Evolutionary conservation across 2,797 vertebrate genomes (phyloP), one percentile per base, ranked within the genome.

Genomic region (Cygnus olor): DNA sequence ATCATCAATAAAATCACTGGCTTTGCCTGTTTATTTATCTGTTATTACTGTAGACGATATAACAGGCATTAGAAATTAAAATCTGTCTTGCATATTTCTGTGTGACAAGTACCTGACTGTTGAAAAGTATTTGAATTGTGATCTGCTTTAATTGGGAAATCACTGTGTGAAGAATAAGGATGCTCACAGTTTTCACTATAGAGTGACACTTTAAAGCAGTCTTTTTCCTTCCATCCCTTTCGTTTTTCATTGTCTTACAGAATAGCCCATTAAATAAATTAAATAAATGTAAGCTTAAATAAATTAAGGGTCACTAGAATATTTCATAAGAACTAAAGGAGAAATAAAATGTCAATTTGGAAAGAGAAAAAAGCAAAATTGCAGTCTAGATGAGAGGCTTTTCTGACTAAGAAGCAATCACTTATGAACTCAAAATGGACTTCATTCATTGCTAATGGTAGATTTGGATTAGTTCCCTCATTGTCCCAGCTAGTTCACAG

Each of bases 31-130:
- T 77, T 57, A 56, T 96, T 70, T 90, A 36, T 68, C 84, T 70
- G 15, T 85, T 95, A 74, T 80, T 80, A 10, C 80, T 80, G 49
- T 30, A 61, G 88, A 44, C 71, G 78, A 65, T 90, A 77, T 13
- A 90, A 86, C 64, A 90, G 66, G 71, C 78, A 78, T 61, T 82
- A 88, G 85, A 88, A 94, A 74, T 87, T 85, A 80, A 93, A 94
- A 94, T 19, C 85, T 90, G 40, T 25, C 80, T 91, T 68, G 78
- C 47, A n/a, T 81, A 82, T 95, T 86, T 91, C 47, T 80, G n/a
- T 57, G 80, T 11, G 2, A 80, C 44, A 71, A 90, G 80, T 45
- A 91, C 73, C 77, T 70, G 51, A n/a, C 60, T 76, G 38, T 25
- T 54, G 25, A 30, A 83, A 11, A n/a, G 49, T 42, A 64, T 90